Evolutionary conservation across 2,888 invertebrate genomes (phyloP).

Genomic region (Unio delphinus): DNA sequence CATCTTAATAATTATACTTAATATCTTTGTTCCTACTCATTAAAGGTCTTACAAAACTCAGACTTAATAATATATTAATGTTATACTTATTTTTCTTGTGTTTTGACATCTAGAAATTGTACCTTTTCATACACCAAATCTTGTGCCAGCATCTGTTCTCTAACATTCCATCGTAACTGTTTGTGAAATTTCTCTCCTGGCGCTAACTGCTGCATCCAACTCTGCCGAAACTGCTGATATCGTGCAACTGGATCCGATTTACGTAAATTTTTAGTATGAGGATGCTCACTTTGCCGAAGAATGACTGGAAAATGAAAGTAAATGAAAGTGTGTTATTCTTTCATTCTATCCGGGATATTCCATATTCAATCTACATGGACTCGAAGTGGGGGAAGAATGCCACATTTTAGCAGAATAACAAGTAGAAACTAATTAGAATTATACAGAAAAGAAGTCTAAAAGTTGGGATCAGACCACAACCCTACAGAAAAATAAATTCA

Average conservation of each 20-base stretch:
- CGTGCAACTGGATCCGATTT: constrained; percentile 65
- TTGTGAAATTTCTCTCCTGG: constrained; percentile 70
- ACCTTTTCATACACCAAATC: constrained; percentile 67
- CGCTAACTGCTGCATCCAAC: constrained; percentile 61
- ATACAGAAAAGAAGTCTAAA: too few species aligned
- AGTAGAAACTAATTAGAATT: too few species aligned
- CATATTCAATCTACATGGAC: too few species aligned
- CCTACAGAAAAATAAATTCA: too few species aligned
- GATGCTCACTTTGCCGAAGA: constrained; percentile 54
- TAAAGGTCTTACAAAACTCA: not conserved
- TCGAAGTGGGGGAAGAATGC: too few species aligned
- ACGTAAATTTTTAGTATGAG: constrained; percentile 60
- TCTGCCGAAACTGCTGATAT: constrained; percentile 64
- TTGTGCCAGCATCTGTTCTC: constrained; percentile 68
- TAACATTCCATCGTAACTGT: constrained; percentile 66
- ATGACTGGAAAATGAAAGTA: constrained; percentile 52
- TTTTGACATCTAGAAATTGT: not conserved
- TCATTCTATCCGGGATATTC: too few species aligned
- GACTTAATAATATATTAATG: not conserved
- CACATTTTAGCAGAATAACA: too few species aligned
- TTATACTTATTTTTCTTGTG: not conserved
- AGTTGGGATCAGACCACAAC: too few species aligned
- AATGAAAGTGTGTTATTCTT: not conserved
- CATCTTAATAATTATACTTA: not conserved
- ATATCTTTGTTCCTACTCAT: not conserved